Base-by-base conservation (phyloP, 2,888 invertebrate species). In the Metallyticus violacea region DNA sequence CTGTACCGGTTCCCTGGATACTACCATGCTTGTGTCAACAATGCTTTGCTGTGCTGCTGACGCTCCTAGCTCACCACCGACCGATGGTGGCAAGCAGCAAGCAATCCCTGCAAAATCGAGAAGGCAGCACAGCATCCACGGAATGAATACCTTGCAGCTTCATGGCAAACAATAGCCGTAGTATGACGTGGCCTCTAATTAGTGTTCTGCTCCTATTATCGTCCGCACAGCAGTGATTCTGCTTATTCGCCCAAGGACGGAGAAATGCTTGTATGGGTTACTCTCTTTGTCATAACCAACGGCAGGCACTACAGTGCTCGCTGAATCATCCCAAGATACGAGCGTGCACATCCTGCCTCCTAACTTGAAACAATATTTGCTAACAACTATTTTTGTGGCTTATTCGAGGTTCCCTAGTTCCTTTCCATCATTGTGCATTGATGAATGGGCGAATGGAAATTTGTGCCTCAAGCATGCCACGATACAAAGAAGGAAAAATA, bases 11-110 rank as follows among this genome's bases (percentile, higher is more conserved):
- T 83, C 83, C 83, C 83, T 83, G 83, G 83, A 83, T 83, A 83
- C 83, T 62, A 62, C 15, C 83, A 83, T 40, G 83, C 83, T 83
- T 77, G 83, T 83, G 83, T 83, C 83, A 83, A 83, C 83, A 83
- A 83, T 83, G 83, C 83, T 83, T 77, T 83, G 76, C 15, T 22
- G 15, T 62, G 40, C 40, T 62, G 40, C 40, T 62, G 40, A 62
- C 40, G 40, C 40, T 62, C 40, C 40, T n/a, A n/a, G n/a, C n/a
- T n/a, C n/a, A n/a, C n/a, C n/a, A n/a, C n/a, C n/a, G 40, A 15
- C 40, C 40, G 40, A 62, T 62, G 40, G 40, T 62, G 40, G 40
- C 40, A 62, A 62, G 40, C 29, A 29, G 29, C 29, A 29, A 29
- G 28, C 83, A 83, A 83, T 83, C 83, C 26, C 76, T 83, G 83